Evolutionary conservation across 2,113 vertebrate species (phyloP).

Genomic region (Oxyura jamaicensis): DNA sequence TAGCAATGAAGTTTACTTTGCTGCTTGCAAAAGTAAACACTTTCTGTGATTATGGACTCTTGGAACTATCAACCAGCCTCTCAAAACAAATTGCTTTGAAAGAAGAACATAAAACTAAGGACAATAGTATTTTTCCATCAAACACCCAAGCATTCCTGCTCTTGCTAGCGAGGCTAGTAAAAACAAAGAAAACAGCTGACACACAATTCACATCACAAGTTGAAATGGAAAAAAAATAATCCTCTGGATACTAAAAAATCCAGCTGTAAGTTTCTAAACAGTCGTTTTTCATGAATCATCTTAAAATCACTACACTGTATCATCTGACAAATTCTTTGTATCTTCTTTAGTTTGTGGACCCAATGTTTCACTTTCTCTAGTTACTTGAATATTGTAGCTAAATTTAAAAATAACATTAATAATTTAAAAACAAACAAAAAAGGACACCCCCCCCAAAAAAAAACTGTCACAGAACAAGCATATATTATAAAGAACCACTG

Average conservation of each 20-base stretch:
- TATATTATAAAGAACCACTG: neutral
- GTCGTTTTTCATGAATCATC: neutral
- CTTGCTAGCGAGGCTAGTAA: neutral
- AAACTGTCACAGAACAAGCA: neutral
- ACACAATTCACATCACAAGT: neutral
- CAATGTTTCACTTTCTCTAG: neutral
- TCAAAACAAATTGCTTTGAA: conserved; percentile 8
- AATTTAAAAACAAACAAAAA: neutral
- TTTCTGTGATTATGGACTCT: neutral
- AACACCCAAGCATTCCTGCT: neutral
- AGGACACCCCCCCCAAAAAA: neutral
- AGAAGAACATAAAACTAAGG: neutral
- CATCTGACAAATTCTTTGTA: neutral
- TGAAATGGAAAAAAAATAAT: neutral
- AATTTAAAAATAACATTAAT: neutral
- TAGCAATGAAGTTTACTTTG: neutral
- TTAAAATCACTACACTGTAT: neutral
- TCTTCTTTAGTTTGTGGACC: neutral
- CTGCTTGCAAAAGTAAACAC: conserved; percentile 8
- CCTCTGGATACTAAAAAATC: neutral
- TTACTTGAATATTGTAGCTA: neutral
- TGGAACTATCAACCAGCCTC: neutral
- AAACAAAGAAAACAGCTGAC: neutral
- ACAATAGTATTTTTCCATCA: neutral
- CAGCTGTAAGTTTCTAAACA: neutral